Evolutionary conservation across 2,797 vertebrate species (phyloP), one percentile per base, ranked within the genome.

Genomic region (Helostoma temminkii): DNA sequence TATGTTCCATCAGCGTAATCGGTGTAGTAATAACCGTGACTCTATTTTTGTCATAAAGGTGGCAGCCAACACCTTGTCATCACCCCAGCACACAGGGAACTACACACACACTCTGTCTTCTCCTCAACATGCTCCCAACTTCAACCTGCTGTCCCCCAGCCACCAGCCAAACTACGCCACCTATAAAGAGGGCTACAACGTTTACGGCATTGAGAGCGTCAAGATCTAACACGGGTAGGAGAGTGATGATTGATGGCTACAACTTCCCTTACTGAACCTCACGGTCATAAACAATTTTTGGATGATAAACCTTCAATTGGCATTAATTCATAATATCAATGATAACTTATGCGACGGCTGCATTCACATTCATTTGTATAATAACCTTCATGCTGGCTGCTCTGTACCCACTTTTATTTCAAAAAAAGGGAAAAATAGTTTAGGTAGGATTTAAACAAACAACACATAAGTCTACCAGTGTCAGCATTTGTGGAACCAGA

Each of bases 151-250:
- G 84, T 90, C 88, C 72, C 88, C 89, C 72, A 85, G 88, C 76
- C 89, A 90, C 83, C 89, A 88, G 96, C 85, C 88, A 70, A 98
- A 97, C 96, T 98, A 97, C 96, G 96, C 96, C 93, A 98, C 96
- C 94, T 98, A 98, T 94, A 98, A 98, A 96, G 97, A 98, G 95
- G 97, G 97, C 96, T 98, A 98, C 97, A 98, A 97, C 96, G 97
- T 98, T 93, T 98, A 98, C 95, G 96, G 96, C 95, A 97, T 97
- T 96, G 97, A 98, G 95, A 98, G 97, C 96, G 96, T 98, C 95
- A 98, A 98, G 95, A 98, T 98, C 96, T 98, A 98, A 96, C 92
- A 82, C 83, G 94, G 97, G 96, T 98, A 98, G 96, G 97, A 97
- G 95, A 92, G 71, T 93, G 95, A 95, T 93, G 95, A 95, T 95